A percentile compares a stretch with the other conserved stretches of the same genome.
Conservation (phyloP, 2,888 invertebrate species). For the Trichacis sp. region DNA sequence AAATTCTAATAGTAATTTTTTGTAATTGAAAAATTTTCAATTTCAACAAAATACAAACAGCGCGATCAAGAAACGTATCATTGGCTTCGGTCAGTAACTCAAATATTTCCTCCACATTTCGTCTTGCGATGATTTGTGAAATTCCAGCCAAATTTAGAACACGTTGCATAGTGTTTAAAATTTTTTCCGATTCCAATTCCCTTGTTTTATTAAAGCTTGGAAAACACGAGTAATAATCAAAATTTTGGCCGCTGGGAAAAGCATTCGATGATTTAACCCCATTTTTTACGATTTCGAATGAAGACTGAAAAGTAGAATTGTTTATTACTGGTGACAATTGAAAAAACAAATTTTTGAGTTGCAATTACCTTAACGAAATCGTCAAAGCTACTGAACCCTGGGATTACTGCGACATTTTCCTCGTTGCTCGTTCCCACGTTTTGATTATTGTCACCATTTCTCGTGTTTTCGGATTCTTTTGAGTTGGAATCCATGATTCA, state of each 20-base stretch:
- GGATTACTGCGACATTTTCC: constrained; percentile 41
- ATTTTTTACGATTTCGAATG: constrained; percentile 76
- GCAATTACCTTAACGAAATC: constrained; percentile 65
- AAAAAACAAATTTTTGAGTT: not conserved
- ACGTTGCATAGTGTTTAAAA: constrained; percentile 74
- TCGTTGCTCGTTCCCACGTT: not conserved
- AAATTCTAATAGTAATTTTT: too few species aligned
- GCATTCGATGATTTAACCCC: constrained; percentile 79
- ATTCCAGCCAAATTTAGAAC: constrained; percentile 72
- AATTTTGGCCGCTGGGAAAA: constrained; percentile 79
- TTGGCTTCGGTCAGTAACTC: constrained; percentile 86
- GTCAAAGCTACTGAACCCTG: constrained; percentile 61
- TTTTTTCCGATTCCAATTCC: constrained; percentile 74
- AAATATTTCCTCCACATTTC: constrained; percentile 76
- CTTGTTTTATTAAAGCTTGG: constrained; percentile 79
- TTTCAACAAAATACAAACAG: constrained; percentile 72
- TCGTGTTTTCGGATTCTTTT: not conserved
- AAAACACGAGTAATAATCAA: constrained; percentile 82
- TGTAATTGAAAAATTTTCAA: too few species aligned
- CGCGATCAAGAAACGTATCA: constrained; percentile 84
- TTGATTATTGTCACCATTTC: not conserved
- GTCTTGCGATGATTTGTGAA: constrained; percentile 72
- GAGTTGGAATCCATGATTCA: not conserved
- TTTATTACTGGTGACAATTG: too few species aligned
- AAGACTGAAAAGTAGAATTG: constrained; percentile 72